Evolutionary conservation across 2,797 vertebrate species (phyloP), one percentile per base, ranked within the genome.

Genomic region (Micropoecilia bifurca): DNA sequence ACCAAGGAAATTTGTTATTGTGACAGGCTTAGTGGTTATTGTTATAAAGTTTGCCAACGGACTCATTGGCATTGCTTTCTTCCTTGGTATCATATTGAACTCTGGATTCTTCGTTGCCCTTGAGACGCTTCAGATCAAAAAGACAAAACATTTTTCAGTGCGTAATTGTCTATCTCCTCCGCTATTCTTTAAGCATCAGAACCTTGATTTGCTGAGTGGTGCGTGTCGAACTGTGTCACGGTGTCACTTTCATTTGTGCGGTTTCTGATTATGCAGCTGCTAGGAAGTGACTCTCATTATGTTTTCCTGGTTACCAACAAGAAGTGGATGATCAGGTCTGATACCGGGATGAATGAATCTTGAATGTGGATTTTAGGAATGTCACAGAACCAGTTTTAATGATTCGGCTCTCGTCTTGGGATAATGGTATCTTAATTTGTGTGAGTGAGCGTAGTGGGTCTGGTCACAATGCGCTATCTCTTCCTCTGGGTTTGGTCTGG

Each of bases 401-500:
- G 3, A 4, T 30, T 53, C 39, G 33, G 39, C 69, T n/a, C 2
- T 71, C 25, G 7, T 88, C 47, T 73, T 73, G 66, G 46, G 85
- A 85, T 88, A 87, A 89, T 80, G 77, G 76, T 68, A 89, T 84
- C 84, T 83, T 66, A 71, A 81, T 88, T 79, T 72, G 57, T 76
- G 75, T 79, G 83, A 59, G 76, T 85, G 68, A 84, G 73, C 1
- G 20, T 78, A 80, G 83, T 82, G 20, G 79, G 28, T 87, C 80
- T 82, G 79, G 77, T 88, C 82, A 88, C 80, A 88, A 71, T 41
- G 59, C 80, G 74, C 82, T 81, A 63, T 82, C 74, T 92, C 85
- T 92, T 86, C 87, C 86, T 93, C 83, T 90, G 84, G 90, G 82
- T 91, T 87, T 86, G 80, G 82, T 89, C 87, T 91, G 92, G 92